Percentiles rank a stretch among this genome's conserved stretches.
These are phyloP conservation scores for Gallinago undulata DNA, from an alignment of 2,113 vertebrate species.

Conservation along the genomic window DNA sequence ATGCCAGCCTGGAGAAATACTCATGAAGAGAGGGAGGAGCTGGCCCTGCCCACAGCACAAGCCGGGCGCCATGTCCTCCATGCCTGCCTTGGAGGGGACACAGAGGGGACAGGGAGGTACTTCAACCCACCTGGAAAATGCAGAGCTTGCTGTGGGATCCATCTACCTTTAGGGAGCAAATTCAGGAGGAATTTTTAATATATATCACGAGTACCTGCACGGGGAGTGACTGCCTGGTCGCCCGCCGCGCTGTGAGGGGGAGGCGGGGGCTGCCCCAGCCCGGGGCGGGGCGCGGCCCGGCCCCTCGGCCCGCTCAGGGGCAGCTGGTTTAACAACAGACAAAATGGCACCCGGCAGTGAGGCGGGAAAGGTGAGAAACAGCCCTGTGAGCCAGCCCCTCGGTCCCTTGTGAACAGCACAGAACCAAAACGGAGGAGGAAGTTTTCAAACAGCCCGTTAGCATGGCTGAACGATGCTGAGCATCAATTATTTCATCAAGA, in stretches of 20 bases:
- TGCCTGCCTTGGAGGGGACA: accelerated
- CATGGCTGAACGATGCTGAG: background rate
- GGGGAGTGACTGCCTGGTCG: accelerated
- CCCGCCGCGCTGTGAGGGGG: accelerated
- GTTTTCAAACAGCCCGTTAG: background rate
- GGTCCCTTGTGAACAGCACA: background rate
- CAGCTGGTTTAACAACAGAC: accelerated
- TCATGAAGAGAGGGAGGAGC: accelerated
- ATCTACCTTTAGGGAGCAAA: background rate
- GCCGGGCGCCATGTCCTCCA: background rate
- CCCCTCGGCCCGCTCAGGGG: background rate
- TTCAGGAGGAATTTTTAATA: background rate
- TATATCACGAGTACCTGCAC: background rate
- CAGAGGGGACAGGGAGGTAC: accelerated
- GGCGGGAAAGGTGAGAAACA: background rate
- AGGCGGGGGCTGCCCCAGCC: background rate
- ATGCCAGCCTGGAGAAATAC: background rate
- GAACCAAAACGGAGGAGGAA: accelerated
- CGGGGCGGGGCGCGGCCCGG: no score
- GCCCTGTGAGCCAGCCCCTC: accelerated
- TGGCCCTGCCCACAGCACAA: background rate
- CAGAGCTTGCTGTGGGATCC: background rate
- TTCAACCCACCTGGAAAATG: accelerated
- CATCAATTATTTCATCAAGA: background rate
- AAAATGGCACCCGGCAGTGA: accelerated